Conservation (phyloP, 2,113 vertebrate species). For the Ophthalmolycus amberensis region DNA sequence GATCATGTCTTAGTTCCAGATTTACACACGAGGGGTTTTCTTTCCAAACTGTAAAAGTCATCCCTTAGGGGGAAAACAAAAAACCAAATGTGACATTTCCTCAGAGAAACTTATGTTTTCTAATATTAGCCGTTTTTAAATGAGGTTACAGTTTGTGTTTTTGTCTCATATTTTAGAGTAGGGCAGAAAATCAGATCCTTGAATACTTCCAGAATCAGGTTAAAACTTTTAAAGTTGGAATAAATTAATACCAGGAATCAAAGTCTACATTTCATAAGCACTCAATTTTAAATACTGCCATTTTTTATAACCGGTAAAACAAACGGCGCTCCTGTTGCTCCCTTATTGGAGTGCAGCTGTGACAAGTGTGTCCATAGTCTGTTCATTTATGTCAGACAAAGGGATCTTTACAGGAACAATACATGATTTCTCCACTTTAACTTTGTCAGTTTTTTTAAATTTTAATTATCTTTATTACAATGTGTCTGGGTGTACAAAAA, state of each 20-base stretch:
- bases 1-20: conserved; percentile 66
- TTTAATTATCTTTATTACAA: neutral
- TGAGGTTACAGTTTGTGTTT: neutral
- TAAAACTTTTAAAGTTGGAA: neutral
- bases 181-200: neutral
- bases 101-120: neutral
- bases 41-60: neutral
- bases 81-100: neutral
- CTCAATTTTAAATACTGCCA: neutral
- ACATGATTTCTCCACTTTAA: neutral
- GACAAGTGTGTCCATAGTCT: neutral
- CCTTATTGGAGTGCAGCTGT: neutral
- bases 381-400: neutral
- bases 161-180: neutral
- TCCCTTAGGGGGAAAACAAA: neutral
- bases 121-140: neutral
- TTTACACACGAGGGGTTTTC: neutral
- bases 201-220: neutral
- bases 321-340: neutral
- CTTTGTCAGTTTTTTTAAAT: neutral
- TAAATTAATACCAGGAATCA: neutral
- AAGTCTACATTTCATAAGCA: neutral
- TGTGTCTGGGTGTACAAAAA: neutral
- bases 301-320: conserved; percentile 1
- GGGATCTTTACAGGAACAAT: neutral